Conservation (phyloP, 2,797 vertebrate species). For the Sebastes itinus region DNA sequence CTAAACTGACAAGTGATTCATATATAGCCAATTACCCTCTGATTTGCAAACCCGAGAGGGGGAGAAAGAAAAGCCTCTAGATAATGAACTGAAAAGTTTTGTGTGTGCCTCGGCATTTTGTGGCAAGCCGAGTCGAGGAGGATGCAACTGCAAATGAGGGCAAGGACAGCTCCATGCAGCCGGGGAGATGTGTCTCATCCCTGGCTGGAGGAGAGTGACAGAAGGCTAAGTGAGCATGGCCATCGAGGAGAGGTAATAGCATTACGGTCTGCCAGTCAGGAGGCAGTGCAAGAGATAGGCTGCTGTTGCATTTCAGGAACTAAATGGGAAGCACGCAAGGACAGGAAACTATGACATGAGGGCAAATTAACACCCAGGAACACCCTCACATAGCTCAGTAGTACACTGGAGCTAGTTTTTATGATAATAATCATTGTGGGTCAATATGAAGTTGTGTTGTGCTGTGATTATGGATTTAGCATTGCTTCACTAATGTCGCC, state of each 20-base stretch:
- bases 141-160: slow-evolving; percentile 66
- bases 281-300: slow-evolving; percentile 49
- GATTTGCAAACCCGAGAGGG: slow-evolving; percentile 61
- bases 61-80: not conserved
- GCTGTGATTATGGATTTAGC: slow-evolving; percentile 9
- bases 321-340: slow-evolving; percentile 31
- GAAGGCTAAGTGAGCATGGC: slow-evolving; percentile 77
- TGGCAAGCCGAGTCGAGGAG: slow-evolving; percentile 28
- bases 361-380: not conserved
- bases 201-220: slow-evolving; percentile 65
- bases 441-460: not conserved
- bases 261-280: slow-evolving; percentile 74
- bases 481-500: slow-evolving; percentile 1
- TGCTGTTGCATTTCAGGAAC: slow-evolving; percentile 58
- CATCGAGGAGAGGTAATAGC: slow-evolving; percentile 71
- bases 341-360: slow-evolving; percentile 28
- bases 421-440: not conserved
- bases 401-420: not conserved
- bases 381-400: not conserved
- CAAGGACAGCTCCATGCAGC: slow-evolving; percentile 49
- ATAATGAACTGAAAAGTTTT: slow-evolving; percentile 71
- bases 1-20: slow-evolving; percentile 62
- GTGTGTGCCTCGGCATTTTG: slow-evolving; percentile 50
- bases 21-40: slow-evolving; percentile 62
- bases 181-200: slow-evolving; percentile 48